A percentile compares a stretch with the other conserved stretches of the same genome.
Conservation (phyloP, 2,888 invertebrate species). For the Scotopteryx bipunctaria region DNA sequence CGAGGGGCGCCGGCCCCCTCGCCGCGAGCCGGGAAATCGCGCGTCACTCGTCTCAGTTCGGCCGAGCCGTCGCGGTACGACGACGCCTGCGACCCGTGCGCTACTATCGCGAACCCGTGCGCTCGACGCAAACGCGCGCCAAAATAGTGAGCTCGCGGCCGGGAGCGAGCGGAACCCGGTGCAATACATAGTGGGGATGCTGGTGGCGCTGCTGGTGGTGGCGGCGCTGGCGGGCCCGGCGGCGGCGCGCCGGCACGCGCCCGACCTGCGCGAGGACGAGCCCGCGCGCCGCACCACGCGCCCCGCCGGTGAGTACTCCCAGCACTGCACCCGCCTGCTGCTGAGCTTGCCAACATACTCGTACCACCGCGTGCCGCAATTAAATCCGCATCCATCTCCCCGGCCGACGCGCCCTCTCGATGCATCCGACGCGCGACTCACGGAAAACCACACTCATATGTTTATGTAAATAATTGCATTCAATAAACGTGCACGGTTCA, state of each 20-base stretch:
- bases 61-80: constrained; percentile 74
- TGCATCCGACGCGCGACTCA: constrained; percentile 26
- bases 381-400: constrained; percentile 50
- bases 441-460: constrained; percentile 50
- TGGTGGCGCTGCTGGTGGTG: constrained; percentile 71
- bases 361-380: constrained; percentile 40
- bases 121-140: constrained; percentile 60
- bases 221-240: constrained; percentile 54
- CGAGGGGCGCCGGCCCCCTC: constrained; percentile 75
- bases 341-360: constrained; percentile 37
- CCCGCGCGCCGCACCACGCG: constrained; percentile 85
- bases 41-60: constrained; percentile 76
- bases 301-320: constrained; percentile 59
- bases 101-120: constrained; percentile 63
- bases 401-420: constrained; percentile 27
- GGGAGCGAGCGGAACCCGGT: constrained; percentile 61
- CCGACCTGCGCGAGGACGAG: constrained; percentile 86
- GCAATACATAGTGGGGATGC: constrained; percentile 64
- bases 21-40: constrained; percentile 77
- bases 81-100: constrained; percentile 68
- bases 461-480: constrained; percentile 70
- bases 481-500: constrained; percentile 8
- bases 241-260: constrained; percentile 83
- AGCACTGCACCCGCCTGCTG: constrained; percentile 46
- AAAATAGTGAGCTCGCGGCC: constrained; percentile 79